Evolutionary conservation across 2,888 invertebrate species (phyloP), one percentile per base, ranked within the genome.

Genomic region (Sarcophaga rosellei): DNA sequence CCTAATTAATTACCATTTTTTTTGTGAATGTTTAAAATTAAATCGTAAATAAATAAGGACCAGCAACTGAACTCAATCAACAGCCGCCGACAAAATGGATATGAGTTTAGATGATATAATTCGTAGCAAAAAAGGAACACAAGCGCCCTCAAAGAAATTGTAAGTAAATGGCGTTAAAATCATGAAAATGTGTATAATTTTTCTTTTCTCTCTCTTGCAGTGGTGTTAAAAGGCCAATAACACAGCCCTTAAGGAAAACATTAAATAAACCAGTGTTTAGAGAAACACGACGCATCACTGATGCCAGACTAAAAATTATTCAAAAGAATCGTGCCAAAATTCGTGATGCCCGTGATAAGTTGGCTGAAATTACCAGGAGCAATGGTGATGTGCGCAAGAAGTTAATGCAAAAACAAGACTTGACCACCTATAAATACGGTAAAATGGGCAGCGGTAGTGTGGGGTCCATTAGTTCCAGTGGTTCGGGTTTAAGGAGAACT

Each of bases 271-370:
- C 89, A 4, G 76, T 70, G 1, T 90, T 90, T 23, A 90, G 89
- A 70, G 79, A 85, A 20, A 61, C 35, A 5, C 65, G 83, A 6
- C 90, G 88, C 17, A 86, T 89, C 23, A 87, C 88, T 25, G 97
- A 97, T 94, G 97, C 97, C 21, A 94, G 97, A 72, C 95, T 96
- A 88, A 96, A 96, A 93, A 96, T 97, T 62, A 96, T 97, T 88
- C 95, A 95, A 70, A 97, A 96, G 90, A 97, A 97, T 91, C 94
- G 97, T 72, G 95, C 94, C 70, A 96, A 95, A 90, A 95, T 97
- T 44, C 94, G 95, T 0, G 97, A 97, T 94, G 97, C 97, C 1
- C 94, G 97, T 84, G 97, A 97, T 89, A 96, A 96, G 90, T 93
- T 97, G 75, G 95, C 95, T 4, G 95, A 96, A 92, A 95, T 96